Conservation (phyloP, 2,113 vertebrate species). For the Bombycilla garrulus region DNA sequence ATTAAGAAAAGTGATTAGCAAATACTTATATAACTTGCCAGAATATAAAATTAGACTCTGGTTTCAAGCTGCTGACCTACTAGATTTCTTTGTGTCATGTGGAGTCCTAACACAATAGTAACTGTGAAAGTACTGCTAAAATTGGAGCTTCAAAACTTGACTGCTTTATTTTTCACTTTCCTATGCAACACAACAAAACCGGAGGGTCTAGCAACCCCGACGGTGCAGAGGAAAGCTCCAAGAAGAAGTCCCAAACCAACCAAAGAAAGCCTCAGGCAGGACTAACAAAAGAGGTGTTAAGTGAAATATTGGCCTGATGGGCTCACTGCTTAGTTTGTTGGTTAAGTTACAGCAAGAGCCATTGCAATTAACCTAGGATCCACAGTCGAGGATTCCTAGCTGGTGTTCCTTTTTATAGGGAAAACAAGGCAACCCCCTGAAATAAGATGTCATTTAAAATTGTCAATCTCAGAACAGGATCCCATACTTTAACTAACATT, state of each 20-base stretch:
- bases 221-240: neutral
- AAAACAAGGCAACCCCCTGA: neutral
- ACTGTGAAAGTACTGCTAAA: constrained; percentile 65
- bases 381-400: neutral
- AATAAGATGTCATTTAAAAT: neutral
- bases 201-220: neutral
- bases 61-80: constrained; percentile 67
- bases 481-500: neutral
- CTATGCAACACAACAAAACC: neutral
- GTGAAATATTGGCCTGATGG: neutral
- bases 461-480: neutral
- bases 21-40: constrained; percentile 50
- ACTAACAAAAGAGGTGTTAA: neutral
- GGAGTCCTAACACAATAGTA: constrained; percentile 59
- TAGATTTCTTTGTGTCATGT: constrained; percentile 67
- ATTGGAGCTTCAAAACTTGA: constrained; percentile 47
- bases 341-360: neutral
- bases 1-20: constrained; percentile 44
- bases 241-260: neutral
- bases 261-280: neutral
- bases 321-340: neutral
- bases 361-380: neutral
- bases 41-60: constrained; percentile 73
- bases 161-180: constrained; percentile 61
- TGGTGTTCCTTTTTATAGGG: neutral